phyloP scores from a whole-genome alignment of 37 sponge, comb jelly and placozoan genomes.

The Corticium candelabrum region DNA sequence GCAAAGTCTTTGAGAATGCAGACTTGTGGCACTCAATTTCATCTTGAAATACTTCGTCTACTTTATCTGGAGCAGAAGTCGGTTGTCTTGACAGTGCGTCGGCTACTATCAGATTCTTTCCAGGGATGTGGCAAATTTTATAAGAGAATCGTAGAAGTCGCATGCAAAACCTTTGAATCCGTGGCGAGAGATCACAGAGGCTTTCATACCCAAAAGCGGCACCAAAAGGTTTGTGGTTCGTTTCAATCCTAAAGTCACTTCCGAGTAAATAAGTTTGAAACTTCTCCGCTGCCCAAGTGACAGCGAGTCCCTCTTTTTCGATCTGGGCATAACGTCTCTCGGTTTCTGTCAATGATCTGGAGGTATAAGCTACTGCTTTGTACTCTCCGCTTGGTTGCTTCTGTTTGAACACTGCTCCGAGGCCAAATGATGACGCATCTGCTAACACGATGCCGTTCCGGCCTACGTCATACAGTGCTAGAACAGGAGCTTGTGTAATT shows the following conservation, averaged over 20 bases:
- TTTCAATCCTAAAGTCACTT: conserved; percentile 16
- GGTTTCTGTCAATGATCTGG: conserved; percentile 24
- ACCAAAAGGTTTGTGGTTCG: conserved; percentile 49
- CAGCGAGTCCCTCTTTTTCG: conserved; percentile 33
- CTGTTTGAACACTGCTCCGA: too few relatives aligned
- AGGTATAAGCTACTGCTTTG: conserved; percentile 35
- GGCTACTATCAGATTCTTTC: conserved; percentile 33
- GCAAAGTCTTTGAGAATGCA: too few relatives aligned
- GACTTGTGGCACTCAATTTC: too few relatives aligned
- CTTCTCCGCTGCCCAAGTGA: conserved; percentile 25
- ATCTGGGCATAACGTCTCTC: conserved; percentile 30
- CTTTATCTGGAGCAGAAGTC: too few relatives aligned
- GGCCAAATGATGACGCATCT: too few relatives aligned
- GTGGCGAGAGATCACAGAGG: conserved; percentile 24
- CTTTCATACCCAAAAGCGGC: conserved; percentile 27
- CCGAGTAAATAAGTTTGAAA: conserved; percentile 25
- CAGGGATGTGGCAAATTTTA: conserved; percentile 37
- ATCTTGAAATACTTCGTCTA: too few relatives aligned
- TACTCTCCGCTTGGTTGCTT: too few relatives aligned
- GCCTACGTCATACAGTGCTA: too few relatives aligned
- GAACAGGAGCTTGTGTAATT: too few relatives aligned
- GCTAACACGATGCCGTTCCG: too few relatives aligned
- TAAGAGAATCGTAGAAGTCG: conserved; percentile 34
- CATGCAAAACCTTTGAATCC: conserved; percentile 33
- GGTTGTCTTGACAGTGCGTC: conserved; percentile 36